phyloP scores from a whole-genome alignment of 2,113 vertebrate genomes.

The Buteo buteo region DNA sequence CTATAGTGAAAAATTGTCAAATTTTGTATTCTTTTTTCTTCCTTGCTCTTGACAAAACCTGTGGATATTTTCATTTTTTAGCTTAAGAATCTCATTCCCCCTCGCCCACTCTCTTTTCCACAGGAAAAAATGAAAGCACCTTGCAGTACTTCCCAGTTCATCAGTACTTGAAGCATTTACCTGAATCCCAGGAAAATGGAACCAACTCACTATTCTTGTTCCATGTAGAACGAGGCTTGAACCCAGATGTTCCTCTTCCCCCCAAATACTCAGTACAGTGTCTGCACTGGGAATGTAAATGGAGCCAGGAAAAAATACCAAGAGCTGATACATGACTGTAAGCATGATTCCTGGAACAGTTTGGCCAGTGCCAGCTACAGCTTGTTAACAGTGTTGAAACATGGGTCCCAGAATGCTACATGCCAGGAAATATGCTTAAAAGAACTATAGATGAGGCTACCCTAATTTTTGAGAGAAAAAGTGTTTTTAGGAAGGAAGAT shows the following conservation, averaged over 20 bases:
- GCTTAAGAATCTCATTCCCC: neutral
- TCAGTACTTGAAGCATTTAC: neutral
- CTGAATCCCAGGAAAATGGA: neutral
- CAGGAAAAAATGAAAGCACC: neutral
- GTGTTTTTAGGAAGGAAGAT: neutral
- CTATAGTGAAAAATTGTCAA: neutral
- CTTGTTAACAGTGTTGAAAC: neutral
- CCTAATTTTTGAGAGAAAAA: neutral
- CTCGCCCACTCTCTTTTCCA: neutral
- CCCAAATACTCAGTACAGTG: neutral
- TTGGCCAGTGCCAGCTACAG: neutral
- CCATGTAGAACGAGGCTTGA: neutral
- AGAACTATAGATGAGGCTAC: neutral
- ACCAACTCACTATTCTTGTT: neutral
- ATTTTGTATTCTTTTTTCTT: neutral
- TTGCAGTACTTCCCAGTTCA: neutral
- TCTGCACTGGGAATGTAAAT: neutral
- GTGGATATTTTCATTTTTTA: neutral
- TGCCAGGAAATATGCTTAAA: neutral
- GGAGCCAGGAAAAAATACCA: neutral
- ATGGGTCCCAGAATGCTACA: neutral
- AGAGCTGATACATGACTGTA: neutral
- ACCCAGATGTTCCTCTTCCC: neutral
- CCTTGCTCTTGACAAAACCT: neutral
- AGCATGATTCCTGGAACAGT: neutral